Base-by-base conservation (phyloP, 2,797 vertebrate genomes). In the Euphonia xanthogaster region DNA sequence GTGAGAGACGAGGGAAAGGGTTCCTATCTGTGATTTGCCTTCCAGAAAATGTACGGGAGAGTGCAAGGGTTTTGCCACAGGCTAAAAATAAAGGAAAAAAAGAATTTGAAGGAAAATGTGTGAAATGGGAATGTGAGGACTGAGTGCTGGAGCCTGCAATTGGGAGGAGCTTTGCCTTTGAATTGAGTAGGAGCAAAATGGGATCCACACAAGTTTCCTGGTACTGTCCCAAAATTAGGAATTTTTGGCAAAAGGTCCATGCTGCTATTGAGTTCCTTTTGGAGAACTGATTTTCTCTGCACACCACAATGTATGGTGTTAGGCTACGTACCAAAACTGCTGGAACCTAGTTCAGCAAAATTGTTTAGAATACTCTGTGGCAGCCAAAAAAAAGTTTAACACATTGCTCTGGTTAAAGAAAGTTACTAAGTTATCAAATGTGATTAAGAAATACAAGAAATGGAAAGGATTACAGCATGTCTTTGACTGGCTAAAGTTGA, bases 381-480 rank as follows among this genome's bases (percentile, higher is more conserved):
- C 84, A 96, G 91, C 94, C 96, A 88, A 95, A 92, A 95, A 93
- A 93, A 45, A 63, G 88, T 82, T 86, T 84, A 96, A 82, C 65
- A 55, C 63, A 71, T 85, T 97, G 81, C 81, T 97, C 88, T 44
- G 24, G 95, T 95, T 96, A 96, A 97, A 97, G 60, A 94, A 97
- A 96, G 53, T 96, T 90, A 94, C 79, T 57, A 61, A 91, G 48
- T 73, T 96, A 95, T 94, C 95, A 96, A 96, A 82, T 93, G n/a
- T 33, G 47, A 93, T 89, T 96, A 96, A 90, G 81, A 97, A 97
- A 92, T 92, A 95, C 37, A 97, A 97, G 95, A 96, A 97, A 96
- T 95, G 89, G 97, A 97, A 98, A 96, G 37, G 86, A 96, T 97
- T 96, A 94, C 88, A 95, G 12, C 55, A 74, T 92, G 51, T 71